Percentiles rank a stretch among this genome's conserved stretches.
phyloP scores from a whole-genome alignment of 2,888 invertebrate species.

The Selenia dentaria region DNA sequence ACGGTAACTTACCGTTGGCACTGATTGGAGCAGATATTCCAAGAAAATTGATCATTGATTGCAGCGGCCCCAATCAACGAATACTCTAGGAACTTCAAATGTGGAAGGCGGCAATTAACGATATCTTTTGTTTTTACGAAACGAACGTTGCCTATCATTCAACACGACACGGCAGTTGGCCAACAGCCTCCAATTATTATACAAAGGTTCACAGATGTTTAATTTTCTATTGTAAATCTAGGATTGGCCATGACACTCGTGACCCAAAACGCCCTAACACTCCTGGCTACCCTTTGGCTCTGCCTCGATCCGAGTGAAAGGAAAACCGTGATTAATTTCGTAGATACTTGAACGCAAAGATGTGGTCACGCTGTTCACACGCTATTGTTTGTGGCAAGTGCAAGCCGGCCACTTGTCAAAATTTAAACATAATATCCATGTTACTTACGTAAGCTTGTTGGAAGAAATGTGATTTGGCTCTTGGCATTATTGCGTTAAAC shows the following conservation, averaged over 20 bases:
- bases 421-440: slow-evolving; percentile 53
- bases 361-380: slow-evolving; percentile 64
- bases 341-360: slow-evolving; percentile 53
- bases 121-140: slow-evolving; percentile 17
- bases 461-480: slow-evolving; percentile 35
- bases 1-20: slow-evolving; percentile 39
- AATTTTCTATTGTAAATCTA: slow-evolving; percentile 36
- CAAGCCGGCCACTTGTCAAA: slow-evolving; percentile 44
- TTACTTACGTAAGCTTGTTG: slow-evolving; percentile 59
- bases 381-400: slow-evolving; percentile 56
- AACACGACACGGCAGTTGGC: slow-evolving; percentile 9
- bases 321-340: slow-evolving; percentile 63
- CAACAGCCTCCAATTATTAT: slow-evolving; percentile 15
- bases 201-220: slow-evolving; percentile 19
- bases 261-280: slow-evolving; percentile 58
- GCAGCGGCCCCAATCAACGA: slow-evolving; percentile 13
- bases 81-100: slow-evolving; percentile 15
- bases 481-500: slow-evolving; percentile 16
- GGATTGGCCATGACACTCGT: slow-evolving; percentile 50
- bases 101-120: slow-evolving; percentile 8
- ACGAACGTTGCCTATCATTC: slow-evolving; percentile 9
- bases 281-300: slow-evolving; percentile 64
- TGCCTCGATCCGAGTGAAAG: slow-evolving; percentile 70
- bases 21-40: slow-evolving; percentile 25
- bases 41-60: slow-evolving; percentile 33